These are phyloP conservation scores for Pristiophorus japonicus DNA, from an alignment of 2,113 vertebrate species.

Conservation along the genomic window DNA sequence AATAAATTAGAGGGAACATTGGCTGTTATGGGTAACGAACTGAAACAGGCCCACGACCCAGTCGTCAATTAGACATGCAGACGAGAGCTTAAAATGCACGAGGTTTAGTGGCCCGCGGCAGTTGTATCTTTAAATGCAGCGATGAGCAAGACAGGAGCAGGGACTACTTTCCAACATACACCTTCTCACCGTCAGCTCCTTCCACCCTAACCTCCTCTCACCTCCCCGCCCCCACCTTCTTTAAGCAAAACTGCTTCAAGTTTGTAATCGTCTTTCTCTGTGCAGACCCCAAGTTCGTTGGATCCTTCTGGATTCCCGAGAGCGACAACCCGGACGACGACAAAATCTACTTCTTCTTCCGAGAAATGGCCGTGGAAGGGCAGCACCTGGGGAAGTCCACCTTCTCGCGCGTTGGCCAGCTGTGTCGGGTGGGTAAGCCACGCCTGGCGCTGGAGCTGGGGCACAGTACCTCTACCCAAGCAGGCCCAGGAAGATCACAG, in stretches of 20 bases:
- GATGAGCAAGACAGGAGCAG: no score
- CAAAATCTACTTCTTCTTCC: slow-evolving; percentile 98
- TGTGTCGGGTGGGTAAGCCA: slow-evolving; percentile 72
- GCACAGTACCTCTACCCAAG: background rate
- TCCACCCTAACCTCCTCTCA: no score
- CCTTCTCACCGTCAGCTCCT: no score
- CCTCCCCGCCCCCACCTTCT: no score
- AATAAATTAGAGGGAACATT: no score
- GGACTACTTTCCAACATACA: no score
- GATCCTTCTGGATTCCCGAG: slow-evolving; percentile 92
- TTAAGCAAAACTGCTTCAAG: background rate
- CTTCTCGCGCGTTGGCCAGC: slow-evolving; percentile 84
- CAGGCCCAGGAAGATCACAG: background rate
- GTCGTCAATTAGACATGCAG: no score
- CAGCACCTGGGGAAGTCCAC: slow-evolving; percentile 78
- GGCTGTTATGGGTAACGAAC: no score
- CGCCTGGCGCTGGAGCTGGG: background rate
- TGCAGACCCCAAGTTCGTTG: slow-evolving; percentile 88
- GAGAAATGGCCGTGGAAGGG: slow-evolving; percentile 80
- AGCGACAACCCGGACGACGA: slow-evolving; percentile 92
- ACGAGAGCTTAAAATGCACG: no score
- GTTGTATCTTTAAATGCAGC: no score
- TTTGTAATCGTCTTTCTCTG: slow-evolving; percentile 12
- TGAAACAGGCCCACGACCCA: no score
- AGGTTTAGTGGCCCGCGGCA: no score